phyloP scores from a whole-genome alignment of 2,797 vertebrate genomes.

The Sus cebifrons region DNA sequence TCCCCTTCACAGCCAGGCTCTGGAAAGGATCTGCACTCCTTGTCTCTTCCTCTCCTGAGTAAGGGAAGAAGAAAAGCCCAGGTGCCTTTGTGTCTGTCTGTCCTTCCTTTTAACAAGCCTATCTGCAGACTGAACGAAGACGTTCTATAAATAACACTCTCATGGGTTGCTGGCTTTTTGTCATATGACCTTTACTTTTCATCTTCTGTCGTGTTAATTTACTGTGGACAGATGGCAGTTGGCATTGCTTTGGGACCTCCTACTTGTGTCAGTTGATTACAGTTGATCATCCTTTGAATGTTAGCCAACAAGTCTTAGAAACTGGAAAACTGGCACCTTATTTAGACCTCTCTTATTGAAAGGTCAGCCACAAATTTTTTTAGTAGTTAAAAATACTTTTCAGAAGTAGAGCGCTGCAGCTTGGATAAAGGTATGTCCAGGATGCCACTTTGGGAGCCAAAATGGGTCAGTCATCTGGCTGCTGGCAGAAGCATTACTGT shows the following conservation, averaged over 20 bases:
- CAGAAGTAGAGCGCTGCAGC: not conserved
- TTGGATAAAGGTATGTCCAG: not conserved
- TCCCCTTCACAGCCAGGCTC: not conserved
- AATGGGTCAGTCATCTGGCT: not conserved
- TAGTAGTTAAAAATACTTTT: slow-evolving; percentile 28
- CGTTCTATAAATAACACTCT: not conserved
- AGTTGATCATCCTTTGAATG: slow-evolving; percentile 54
- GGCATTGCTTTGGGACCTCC: not conserved
- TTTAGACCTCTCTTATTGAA: slow-evolving; percentile 60
- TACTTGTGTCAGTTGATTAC: slow-evolving; percentile 16
- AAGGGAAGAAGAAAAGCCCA: not conserved
- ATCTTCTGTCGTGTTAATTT: not conserved
- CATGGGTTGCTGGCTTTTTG: not conserved
- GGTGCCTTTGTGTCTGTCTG: not conserved
- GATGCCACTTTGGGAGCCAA: slow-evolving; percentile 8
- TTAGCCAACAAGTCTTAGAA: slow-evolving; percentile 50
- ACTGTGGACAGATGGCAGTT: slow-evolving; percentile 60
- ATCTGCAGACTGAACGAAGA: not conserved
- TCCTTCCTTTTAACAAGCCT: not conserved
- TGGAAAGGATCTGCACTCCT: not conserved
- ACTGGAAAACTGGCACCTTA: not conserved
- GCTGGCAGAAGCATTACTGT: not conserved
- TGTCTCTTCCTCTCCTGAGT: not conserved
- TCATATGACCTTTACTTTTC: slow-evolving; percentile 53
- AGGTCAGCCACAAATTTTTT: slow-evolving; percentile 57